Base-by-base conservation (phyloP, 2,888 invertebrate species). In the Drosophila borealis region DNA sequence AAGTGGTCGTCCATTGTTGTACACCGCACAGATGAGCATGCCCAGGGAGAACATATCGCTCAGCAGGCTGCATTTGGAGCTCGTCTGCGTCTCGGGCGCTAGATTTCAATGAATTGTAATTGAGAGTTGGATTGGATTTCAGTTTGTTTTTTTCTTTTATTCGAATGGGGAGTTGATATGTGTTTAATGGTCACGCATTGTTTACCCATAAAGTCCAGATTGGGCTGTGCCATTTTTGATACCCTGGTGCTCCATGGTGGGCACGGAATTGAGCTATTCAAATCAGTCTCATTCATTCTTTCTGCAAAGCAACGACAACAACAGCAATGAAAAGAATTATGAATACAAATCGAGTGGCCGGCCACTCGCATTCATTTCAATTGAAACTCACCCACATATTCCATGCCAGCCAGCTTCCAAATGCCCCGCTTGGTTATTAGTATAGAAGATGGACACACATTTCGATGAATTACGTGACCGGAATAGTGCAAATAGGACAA, bases 11-110 rank as follows among this genome's bases (percentile, higher is more conserved):
- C 99, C 99, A 72, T 95, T 94, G 93, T 98, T 98, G 93, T 97
- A 99, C 63, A 99, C 95, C 65, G 98, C 95, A 91, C 97, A 97
- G 82, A 99, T 96, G 57, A 98, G 96, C 94, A 99, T 96, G 17
- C 99, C 99, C 79, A 99, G 93, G 0, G 98, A 98, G 93, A 96
- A 99, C 96, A 99, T 98, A 92, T 99, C 99, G 82, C 98, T 98
- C 46, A 97, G 94, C 57, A 97, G 96, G 91, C 96, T 97, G 93
- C 96, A 96, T 51, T 94, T 94, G 29, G 96, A 96, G 82, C 95
- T 95, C 29, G 95, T 94, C 93, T 99, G 98, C 45, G 97, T 95
- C 93, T 99, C 99, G 1, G 99, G 99, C 56, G 99, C 99, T 96
- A 94, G 85, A 92, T 92, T 42, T 62, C 9, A 59, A 50, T 36